These are phyloP conservation scores for Kryphioiulus occultus DNA, from an alignment of 2,888 invertebrate genomes.

Conservation along the genomic window DNA sequence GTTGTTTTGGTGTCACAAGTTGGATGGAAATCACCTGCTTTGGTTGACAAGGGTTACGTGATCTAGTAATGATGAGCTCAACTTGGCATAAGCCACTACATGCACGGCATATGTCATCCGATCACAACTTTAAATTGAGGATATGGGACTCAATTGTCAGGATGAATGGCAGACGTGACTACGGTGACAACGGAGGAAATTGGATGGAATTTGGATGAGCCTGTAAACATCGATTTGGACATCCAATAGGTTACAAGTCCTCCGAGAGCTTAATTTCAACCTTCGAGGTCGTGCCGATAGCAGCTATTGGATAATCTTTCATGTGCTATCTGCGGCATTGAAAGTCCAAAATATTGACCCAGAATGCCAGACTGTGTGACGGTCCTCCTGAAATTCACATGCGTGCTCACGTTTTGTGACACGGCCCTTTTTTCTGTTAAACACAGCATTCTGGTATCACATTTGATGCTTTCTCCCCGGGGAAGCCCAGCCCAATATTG, in stretches of 20 bases:
- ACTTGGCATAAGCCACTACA: not conserved
- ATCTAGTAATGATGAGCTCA: too few relatives aligned
- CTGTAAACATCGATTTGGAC: not conserved
- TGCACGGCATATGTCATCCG: not conserved
- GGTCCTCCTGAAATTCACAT: not conserved
- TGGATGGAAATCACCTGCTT: not conserved
- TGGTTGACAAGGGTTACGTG: not conserved
- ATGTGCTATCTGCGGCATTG: too few relatives aligned
- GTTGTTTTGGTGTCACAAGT: not conserved
- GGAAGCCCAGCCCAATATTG: slow-evolving; percentile 5
- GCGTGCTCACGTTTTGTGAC: too few relatives aligned
- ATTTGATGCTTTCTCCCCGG: not conserved
- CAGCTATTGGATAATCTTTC: too few relatives aligned
- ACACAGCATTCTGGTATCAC: too few relatives aligned
- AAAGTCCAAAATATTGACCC: not conserved
- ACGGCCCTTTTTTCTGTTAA: too few relatives aligned
- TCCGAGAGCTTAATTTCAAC: too few relatives aligned
- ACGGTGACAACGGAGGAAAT: not conserved
- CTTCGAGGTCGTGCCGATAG: too few relatives aligned
- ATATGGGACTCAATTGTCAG: not conserved
- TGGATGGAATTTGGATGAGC: not conserved
- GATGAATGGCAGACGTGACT: not conserved
- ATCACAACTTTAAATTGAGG: not conserved
- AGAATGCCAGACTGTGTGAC: not conserved
- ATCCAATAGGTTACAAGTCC: not conserved